A percentile compares a stretch with the other conserved stretches of the same genome.
These are phyloP conservation scores for Pocota personata DNA, from an alignment of 2,888 invertebrate species.

Conservation along the genomic window DNA sequence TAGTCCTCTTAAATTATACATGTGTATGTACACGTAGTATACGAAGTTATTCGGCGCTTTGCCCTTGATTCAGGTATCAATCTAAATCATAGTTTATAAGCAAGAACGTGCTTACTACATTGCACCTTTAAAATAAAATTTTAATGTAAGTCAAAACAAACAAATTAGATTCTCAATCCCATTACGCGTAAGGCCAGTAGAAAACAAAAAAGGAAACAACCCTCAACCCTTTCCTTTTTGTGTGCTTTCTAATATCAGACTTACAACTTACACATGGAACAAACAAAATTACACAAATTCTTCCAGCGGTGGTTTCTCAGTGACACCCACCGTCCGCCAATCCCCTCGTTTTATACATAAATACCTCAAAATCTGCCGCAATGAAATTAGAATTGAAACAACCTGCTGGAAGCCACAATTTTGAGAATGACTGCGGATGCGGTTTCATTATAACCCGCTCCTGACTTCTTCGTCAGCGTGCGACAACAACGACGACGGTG, in stretches of 20 bases:
- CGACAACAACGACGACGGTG: slow-evolving; percentile 35
- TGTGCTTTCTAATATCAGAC: neutral
- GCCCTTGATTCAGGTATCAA: neutral
- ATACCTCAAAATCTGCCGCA: slow-evolving; percentile 73
- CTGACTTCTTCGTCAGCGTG: slow-evolving; percentile 62
- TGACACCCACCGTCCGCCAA: slow-evolving; percentile 38
- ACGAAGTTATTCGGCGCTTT: no score
- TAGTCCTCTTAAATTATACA: no score
- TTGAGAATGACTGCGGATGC: slow-evolving; percentile 72
- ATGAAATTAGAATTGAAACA: slow-evolving; percentile 74
- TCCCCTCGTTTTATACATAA: slow-evolving; percentile 55
- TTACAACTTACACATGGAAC: slow-evolving; percentile 47
- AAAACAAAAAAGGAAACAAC: neutral
- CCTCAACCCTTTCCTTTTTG: slow-evolving; percentile 31
- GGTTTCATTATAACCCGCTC: slow-evolving; percentile 69
- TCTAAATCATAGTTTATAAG: neutral
- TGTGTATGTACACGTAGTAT: no score
- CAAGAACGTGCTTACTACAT: neutral
- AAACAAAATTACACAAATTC: slow-evolving; percentile 67
- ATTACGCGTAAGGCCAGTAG: neutral
- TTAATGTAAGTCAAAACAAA: neutral
- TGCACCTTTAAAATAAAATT: neutral
- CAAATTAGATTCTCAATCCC: neutral
- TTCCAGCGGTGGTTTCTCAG: slow-evolving; percentile 51
- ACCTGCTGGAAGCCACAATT: slow-evolving; percentile 73